Evolutionary conservation across 2,113 vertebrate species (phyloP), one percentile per base, ranked within the genome.

Genomic region (Eurystomus gularis): DNA sequence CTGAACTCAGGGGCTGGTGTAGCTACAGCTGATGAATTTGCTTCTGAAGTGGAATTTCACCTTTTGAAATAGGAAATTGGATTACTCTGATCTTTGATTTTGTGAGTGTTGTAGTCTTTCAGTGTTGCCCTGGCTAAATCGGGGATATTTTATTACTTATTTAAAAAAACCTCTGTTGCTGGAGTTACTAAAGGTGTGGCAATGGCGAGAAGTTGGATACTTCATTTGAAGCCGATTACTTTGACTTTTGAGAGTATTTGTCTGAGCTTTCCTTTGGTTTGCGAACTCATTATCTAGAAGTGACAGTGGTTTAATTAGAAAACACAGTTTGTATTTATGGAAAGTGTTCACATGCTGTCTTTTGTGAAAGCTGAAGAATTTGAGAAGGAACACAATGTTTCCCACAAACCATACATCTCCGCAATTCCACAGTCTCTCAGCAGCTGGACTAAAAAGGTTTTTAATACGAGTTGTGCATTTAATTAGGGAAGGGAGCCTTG

Each of bases 331-430:
- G 77, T 96, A 95, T 97, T 96, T 95, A 91, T 96, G 94, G 96
- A 96, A 97, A 97, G 95, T 78, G 86, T 92, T 96, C 90, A 76
- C 90, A 79, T 95, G 88, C 79, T 88, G 92, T 44, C 83, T 96
- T 88, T 84, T 92, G 90, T 92, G 96, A 84, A 87, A 79, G 92
- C 95, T 93, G 81, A 86, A 89, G 91, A 93, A 94, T 95, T 77
- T 83, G 33, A 89, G 92, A 72, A 92, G 91, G 96, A 96, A 96
- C 96, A 96, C 88, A 94, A 86, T 96, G 96, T 96, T 96, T 96
- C 95, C 95, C 95, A 92, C 96, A 96, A 96, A 82, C 88, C 77
- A n/a, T 91, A 76, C 91, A 79, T 82, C 92, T 89, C 94, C 46
- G 1, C 86, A 71, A 51, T 93, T 96, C 83, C 82, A 60, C 60